These are phyloP conservation scores for Kradibia gibbosae DNA, from an alignment of 1,140 invertebrate genomes.

Conservation along the genomic window DNA sequence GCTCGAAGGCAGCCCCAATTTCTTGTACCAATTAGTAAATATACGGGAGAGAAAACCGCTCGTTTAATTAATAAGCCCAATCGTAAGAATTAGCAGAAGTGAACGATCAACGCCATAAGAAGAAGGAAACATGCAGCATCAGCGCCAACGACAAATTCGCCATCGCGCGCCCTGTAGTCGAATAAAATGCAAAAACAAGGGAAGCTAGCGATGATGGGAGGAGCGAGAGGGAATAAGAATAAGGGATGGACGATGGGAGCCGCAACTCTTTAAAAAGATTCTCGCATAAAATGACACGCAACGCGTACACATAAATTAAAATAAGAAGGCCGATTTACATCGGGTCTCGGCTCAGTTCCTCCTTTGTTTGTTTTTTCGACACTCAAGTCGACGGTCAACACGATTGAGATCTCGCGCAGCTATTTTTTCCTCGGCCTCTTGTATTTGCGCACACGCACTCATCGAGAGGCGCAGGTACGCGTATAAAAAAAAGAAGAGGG, in stretches of 20 bases:
- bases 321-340: slow-evolving; percentile 29
- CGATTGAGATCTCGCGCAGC: background rate
- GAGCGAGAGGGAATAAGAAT: background rate
- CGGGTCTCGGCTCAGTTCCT: background rate
- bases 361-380: background rate
- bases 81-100: slow-evolving; percentile 9
- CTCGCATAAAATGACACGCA: slow-evolving; percentile 34
- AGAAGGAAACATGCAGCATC: background rate
- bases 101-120: background rate
- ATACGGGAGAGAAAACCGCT: background rate
- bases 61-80: background rate
- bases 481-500: background rate
- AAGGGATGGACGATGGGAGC: background rate
- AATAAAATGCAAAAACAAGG: background rate
- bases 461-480: no score
- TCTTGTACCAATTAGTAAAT: slow-evolving; percentile 30
- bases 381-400: background rate
- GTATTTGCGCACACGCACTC: background rate
- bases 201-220: no score
- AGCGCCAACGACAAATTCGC: background rate
- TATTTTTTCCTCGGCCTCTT: slow-evolving; percentile 18
- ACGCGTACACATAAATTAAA: slow-evolving; percentile 41
- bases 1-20: background rate
- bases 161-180: background rate
- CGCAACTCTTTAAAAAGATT: slow-evolving; percentile 24